Conservation (phyloP, 2,113 vertebrate species). For the Pungitius pungitius region DNA sequence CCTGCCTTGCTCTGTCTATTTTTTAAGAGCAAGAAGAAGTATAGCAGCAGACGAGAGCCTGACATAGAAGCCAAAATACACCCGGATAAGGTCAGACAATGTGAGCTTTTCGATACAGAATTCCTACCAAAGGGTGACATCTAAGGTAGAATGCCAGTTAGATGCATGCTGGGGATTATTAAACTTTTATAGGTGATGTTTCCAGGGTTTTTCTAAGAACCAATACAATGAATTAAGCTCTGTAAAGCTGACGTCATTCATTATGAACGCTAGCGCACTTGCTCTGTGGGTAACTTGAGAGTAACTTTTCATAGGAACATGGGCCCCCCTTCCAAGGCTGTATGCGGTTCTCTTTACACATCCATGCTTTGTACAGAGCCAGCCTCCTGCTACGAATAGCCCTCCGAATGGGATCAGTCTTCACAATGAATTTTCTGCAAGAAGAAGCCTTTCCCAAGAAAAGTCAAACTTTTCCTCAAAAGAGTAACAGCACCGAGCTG, state of each 20-base stretch:
- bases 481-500: not conserved
- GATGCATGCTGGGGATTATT: not conserved
- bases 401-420: not conserved
- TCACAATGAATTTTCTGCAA: not conserved
- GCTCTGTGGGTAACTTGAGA: too few relatives aligned
- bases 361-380: too few relatives aligned
- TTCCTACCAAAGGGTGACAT: not conserved
- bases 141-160: not conserved
- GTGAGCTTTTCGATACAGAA: not conserved
- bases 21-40: conserved; percentile 32
- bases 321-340: too few relatives aligned
- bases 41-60: not conserved
- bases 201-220: not conserved
- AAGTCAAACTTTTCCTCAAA: not conserved
- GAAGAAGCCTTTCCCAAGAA: not conserved
- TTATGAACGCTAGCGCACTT: not conserved
- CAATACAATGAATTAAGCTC: not conserved
- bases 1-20: conserved; percentile 17
- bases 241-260: not conserved
- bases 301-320: too few relatives aligned
- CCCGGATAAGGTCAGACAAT: conserved; percentile 7
- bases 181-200: not conserved
- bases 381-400: too few relatives aligned
- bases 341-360: too few relatives aligned
- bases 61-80: not conserved